Base-by-base conservation (phyloP, 2,888 invertebrate species). In the Rosalia funebris region DNA sequence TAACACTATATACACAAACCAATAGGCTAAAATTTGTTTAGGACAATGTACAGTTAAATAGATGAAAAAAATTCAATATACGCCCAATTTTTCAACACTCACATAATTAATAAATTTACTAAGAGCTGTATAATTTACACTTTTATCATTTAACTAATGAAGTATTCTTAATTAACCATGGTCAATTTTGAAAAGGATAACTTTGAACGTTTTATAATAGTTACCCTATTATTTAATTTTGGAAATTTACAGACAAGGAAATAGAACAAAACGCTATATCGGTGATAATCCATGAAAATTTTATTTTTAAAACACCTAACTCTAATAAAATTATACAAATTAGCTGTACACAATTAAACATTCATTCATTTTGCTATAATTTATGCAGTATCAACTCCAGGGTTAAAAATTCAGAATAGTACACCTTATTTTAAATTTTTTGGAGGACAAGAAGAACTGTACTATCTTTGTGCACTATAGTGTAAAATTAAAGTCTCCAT, bases 401-500 rank as follows among this genome's bases (percentile, higher is more conserved):
- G 7, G 31, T 31, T 31, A 20, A 42, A 20, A 42, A 65, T 44
- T 45, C 2, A 47, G 31, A 19, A 62, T 66, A 65, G 62, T 65
- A 62, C 69, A 71, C 68, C 68, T 70, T 70, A 71, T 64, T 71
- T 69, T 69, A 71, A 68, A 46, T 39, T 61, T 66, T 47, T 53
- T 68, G 65, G 63, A 66, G 69, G 70, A 71, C 71, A 69, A 66
- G 41, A 45, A 47, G 37, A 46, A 53, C 52, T 17, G 20, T 57
- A 57, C 37, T 55, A 36, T 52, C n/a, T 57, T 57, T 57, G 52
- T 57, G 57, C 54, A 54, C 57, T 57, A 47, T 41, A 46, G 47
- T 46, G 37, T 57, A 57, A 56, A 57, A 37, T 52, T 46, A 68
- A 71, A 65, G 77, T 77, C 76, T 76, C 75, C 75, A 74, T 72